These are phyloP conservation scores for Cristatella mucedo DNA, from an alignment of 2,888 invertebrate genomes.

Conservation along the genomic window DNA sequence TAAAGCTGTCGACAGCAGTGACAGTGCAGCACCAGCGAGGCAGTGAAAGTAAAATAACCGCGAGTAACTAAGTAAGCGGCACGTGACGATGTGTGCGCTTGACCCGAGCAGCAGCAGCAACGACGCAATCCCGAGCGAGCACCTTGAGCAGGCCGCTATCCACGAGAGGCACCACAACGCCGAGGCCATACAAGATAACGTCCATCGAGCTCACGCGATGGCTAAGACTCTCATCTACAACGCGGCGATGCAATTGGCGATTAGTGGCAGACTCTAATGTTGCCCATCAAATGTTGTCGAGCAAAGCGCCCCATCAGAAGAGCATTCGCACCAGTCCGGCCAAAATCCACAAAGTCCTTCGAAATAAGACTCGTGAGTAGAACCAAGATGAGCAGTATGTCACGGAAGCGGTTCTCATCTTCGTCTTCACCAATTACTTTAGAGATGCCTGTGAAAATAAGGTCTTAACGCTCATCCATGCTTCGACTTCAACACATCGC, in stretches of 20 bases:
- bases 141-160: slow-evolving; percentile 50
- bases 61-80: no score
- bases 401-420: slow-evolving; percentile 51
- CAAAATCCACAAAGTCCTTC: slow-evolving; percentile 45
- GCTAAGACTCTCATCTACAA: neutral
- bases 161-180: slow-evolving; percentile 57
- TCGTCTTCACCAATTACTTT: slow-evolving; percentile 40
- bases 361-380: slow-evolving; percentile 49
- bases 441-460: neutral
- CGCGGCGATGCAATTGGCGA: slow-evolving; percentile 2
- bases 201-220: slow-evolving; percentile 42
- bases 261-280: neutral
- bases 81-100: no score
- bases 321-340: slow-evolving; percentile 16
- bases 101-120: no score
- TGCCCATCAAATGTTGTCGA: neutral
- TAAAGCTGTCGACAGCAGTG: no score
- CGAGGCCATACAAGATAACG: slow-evolving; percentile 53
- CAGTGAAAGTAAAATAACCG: no score
- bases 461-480: slow-evolving; percentile 14
- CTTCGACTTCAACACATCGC: no score
- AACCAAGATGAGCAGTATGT: slow-evolving; percentile 63
- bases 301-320: no score
- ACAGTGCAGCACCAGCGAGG: no score
- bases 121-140: slow-evolving; percentile 17